These are phyloP conservation scores for Geodia barretti DNA, from an alignment of 37 sponge, comb jelly and placozoan genomes.

Conservation along the genomic window DNA sequence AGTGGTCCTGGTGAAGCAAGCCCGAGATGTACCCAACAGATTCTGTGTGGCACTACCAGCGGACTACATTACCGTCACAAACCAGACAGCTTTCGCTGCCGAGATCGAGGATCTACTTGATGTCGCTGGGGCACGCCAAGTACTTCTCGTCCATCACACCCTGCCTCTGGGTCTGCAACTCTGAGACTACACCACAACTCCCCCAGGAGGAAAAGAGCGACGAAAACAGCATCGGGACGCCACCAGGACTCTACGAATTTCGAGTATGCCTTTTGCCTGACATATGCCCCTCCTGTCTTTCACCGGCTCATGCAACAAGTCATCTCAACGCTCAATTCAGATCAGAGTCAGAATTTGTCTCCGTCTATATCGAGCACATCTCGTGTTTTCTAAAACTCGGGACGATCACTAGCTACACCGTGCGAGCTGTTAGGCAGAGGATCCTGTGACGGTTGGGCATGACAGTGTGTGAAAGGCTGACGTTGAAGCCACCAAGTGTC, in stretches of 20 bases:
- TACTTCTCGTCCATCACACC: slow-evolving; percentile 51
- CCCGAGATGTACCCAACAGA: slow-evolving; percentile 48
- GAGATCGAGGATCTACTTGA: slow-evolving; percentile 56
- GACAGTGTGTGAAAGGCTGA: no score
- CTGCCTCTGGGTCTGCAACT: slow-evolving; percentile 66
- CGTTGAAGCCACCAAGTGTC: no score
- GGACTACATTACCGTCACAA: slow-evolving; percentile 46
- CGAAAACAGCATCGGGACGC: slow-evolving; percentile 36
- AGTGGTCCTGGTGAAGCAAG: slow-evolving; percentile 34
- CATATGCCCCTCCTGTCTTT: slow-evolving; percentile 59
- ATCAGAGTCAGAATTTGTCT: no score
- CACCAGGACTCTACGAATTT: slow-evolving; percentile 63
- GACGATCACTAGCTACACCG: no score
- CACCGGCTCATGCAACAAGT: no score
- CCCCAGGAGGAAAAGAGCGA: slow-evolving; percentile 38
- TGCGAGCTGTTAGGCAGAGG: no score
- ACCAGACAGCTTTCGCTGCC: slow-evolving; percentile 66
- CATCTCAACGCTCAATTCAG: no score
- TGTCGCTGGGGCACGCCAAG: slow-evolving; percentile 20
- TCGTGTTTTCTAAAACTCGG: no score
- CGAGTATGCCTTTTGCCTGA: no score
- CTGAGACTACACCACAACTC: slow-evolving; percentile 36
- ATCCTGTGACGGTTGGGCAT: no score
- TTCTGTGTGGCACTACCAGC: no score
- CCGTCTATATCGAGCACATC: no score